Evolutionary conservation across 2,888 invertebrate genomes (phyloP).

Genomic region (Drosophila phalerata): DNA sequence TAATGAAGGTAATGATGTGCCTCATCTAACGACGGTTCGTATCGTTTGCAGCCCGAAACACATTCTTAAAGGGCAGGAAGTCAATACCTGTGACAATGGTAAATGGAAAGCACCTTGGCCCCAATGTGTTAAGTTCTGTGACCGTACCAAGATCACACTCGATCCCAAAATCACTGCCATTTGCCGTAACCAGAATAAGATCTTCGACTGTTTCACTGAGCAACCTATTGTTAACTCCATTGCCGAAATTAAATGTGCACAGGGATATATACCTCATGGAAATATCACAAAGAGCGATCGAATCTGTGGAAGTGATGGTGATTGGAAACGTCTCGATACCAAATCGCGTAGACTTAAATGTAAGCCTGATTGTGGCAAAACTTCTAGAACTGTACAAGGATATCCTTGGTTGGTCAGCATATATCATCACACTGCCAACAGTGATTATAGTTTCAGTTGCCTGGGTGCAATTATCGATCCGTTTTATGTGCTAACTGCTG

Average conservation of each 20-base stretch:
- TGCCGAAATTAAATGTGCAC: slow-evolving; percentile 16
- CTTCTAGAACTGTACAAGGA: slow-evolving; percentile 25
- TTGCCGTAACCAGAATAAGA: slow-evolving; percentile 1
- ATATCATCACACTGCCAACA: neutral
- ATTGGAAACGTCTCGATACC: slow-evolving; percentile 55
- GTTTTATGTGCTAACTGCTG: slow-evolving; percentile 17
- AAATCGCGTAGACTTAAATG: slow-evolving; percentile 51
- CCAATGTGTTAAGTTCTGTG: slow-evolving; percentile 31
- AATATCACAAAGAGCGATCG: too few species aligned
- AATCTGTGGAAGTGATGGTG: slow-evolving; percentile 56
- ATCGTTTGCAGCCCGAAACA: slow-evolving; percentile 5
- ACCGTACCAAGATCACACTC: neutral
- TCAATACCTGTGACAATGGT: slow-evolving; percentile 40
- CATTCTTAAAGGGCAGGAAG: slow-evolving; percentile 13
- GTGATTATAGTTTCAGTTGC: slow-evolving; percentile 24
- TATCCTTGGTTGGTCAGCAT: slow-evolving; percentile 79
- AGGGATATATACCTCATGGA: slow-evolving; percentile 14
- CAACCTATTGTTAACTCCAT: neutral
- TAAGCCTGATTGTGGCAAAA: slow-evolving; percentile 72
- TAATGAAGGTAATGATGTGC: neutral
- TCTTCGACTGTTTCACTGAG: slow-evolving; percentile 16
- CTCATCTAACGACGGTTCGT: slow-evolving; percentile 20
- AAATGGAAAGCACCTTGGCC: slow-evolving; percentile 30
- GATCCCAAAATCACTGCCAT: neutral
- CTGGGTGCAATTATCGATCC: slow-evolving; percentile 42